Evolutionary conservation across 2,797 vertebrate genomes (phyloP), one percentile per base, ranked within the genome.

Genomic region (Chelon auratus): DNA sequence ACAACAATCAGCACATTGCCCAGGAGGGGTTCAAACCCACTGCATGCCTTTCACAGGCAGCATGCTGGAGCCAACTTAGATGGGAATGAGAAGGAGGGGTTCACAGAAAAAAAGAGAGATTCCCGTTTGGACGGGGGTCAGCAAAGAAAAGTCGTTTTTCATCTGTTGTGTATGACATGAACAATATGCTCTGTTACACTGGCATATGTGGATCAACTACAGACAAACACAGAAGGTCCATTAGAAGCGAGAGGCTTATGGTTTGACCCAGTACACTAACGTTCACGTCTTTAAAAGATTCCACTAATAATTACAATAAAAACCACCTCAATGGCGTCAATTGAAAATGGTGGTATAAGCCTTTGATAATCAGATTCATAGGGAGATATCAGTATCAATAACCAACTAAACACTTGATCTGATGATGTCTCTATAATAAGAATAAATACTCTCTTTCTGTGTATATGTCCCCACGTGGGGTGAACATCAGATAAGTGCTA

Each of bases 141-240:
- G 37, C 59, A 67, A 84, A 80, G 75, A 61, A 54, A 87, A 91
- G 72, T 51, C 30, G 1, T 90, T 92, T 84, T 87, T 82, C 90
- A 93, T 90, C 86, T 89, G 87, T 69, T 62, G 78, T 18, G 8
- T 71, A 77, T 82, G 82, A 85, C 84, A 89, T 75, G 52, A 77
- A 88, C 62, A 83, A 68, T 84, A 73, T 57, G 54, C 57, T 82
- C 39, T 26, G n/a, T 45, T 69, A 51, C 59, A 57, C 37, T 43
- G 30, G 9, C 17, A 9, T n/a, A 2, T 53, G 20, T 30, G 36
- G 50, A 67, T 72, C 60, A 37, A 52, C 14, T 24, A 33, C 52
- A 69, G 48, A 72, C 33, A 24, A 65, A 74, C 47, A 61, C 13
- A 24, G 17, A 15, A 11, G 15, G 40, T 71, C 48, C 68, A 71